A percentile compares a stretch with the other conserved stretches of the same genome.
Conservation (phyloP, 2,888 invertebrate genomes). For the Watsonalla binaria region DNA sequence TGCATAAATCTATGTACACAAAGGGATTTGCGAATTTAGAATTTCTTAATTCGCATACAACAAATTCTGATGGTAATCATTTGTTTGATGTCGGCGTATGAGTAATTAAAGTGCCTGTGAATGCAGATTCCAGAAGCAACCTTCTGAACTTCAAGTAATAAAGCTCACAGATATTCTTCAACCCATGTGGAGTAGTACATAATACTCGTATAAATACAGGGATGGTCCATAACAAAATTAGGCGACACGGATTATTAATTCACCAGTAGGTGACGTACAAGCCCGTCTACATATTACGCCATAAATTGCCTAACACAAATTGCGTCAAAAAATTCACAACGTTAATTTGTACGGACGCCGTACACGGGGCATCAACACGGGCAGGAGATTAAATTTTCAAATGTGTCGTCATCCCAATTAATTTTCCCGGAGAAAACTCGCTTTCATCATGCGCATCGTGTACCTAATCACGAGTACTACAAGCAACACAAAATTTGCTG, state of each 20-base stretch:
- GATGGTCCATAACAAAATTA: neutral
- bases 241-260: neutral
- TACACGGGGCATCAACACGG: slow-evolving; percentile 48
- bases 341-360: slow-evolving; percentile 53
- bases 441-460: slow-evolving; percentile 48
- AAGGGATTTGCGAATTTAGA: too few relatives aligned
- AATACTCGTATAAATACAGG: neutral
- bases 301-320: slow-evolving; percentile 49
- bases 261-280: neutral
- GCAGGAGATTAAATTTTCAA: slow-evolving; percentile 68
- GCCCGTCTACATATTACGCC: slow-evolving; percentile 15
- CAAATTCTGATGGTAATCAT: neutral
- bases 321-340: slow-evolving; percentile 44
- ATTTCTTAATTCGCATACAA: neutral
- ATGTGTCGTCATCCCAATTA: slow-evolving; percentile 53
- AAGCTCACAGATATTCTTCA: neutral
- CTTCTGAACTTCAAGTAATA: neutral
- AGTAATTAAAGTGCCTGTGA: neutral
- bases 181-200: neutral
- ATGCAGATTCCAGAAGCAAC: neutral
- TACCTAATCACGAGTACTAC: slow-evolving; percentile 36
- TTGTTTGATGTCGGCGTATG: neutral
- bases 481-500: neutral
- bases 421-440: slow-evolving; percentile 56
- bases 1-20: neutral